Base-by-base conservation (phyloP, 1,140 invertebrate genomes). In the Heliothis virescens region DNA sequence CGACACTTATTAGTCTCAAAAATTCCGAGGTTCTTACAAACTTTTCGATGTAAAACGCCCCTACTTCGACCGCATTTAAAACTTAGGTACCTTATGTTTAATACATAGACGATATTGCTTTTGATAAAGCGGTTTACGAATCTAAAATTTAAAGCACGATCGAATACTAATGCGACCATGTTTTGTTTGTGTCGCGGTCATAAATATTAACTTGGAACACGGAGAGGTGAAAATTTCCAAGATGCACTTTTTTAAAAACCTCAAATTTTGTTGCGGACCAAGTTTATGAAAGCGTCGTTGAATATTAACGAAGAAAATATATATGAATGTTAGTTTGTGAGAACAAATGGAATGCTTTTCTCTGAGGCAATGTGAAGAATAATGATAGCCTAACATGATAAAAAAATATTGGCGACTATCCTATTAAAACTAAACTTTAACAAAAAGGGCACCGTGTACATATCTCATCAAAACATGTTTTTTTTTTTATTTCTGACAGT, bases 1-100 rank as follows among this genome's bases (percentile, higher is more conserved):
- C 89, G 86, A 88, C 90, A 93, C 88, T 93, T 94, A 93, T 94
- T 94, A 94, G 93, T 91, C 91, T 92, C 87, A 94, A 93, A 94
- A 93, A 93, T 92, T 91, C 90, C 84, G 81, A 85, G 89, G 92
- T 90, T 89, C 86, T 85, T 85, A 85, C 83, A 85, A 86, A 89
- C 86, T 91, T 92, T 89, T 86, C 83, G 83, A 90, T 90, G 89
- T 87, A 87, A 91, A 92, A 89, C 86, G 82, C 86, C 84, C 84
- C 79, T 79, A 80, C 87, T 83, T 81, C 83, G 86, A 85, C 87
- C 86, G 89, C 87, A 90, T 91, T 93, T 91, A 85, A 91, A 94
- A 91, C 86, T 90, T 92, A 87, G 87, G 85, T 87, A 89, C 86
- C 91, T 93, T 87, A 94, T 94, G 92, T 94, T 89, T 94, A 89